Base-by-base conservation (phyloP, 2,797 vertebrate species). In the Spinus olivaceus region DNA sequence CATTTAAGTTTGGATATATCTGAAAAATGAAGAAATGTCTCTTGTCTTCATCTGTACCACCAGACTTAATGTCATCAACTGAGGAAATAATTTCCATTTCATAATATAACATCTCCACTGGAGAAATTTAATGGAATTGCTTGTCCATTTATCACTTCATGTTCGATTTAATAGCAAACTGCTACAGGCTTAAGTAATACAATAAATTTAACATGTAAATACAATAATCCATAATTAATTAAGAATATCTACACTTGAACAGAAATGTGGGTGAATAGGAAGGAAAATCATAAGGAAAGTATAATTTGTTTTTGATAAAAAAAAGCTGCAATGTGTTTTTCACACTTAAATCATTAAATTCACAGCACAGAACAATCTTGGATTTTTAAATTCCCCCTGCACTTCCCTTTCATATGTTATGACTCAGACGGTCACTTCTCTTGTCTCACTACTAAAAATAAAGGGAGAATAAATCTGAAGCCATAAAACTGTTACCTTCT, bases 391-490 rank as follows among this genome's bases (percentile, higher is more conserved):
- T 67, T 94, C 20, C 12, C 37, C 9, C 59, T 83, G 57, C 28
- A 10, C 10, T 66, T 76, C 35, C 25, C 67, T 85, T 89, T 83
- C 6, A 1, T 42, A 42, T 14, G 27, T 33, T 90, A 74, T 44
- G 56, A 66, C 54, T 92, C 51, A 84, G 35, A 86, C 0, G 22
- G 57, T 50, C 69, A 70, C 37, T 76, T 81, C 24, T 59, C 44
- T 79, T 67, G 57, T 49, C 60, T 88, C 7, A 3, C 37, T 74
- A 41, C 51, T 83, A 82, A 85, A 90, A 94, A 71, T 81, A 87
- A 95, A 74, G 56, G 21, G 11, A 41, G 71, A 88, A 94, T 93
- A 94, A 93, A 95, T 94, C 74, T 78, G 14, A 22, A 89, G 47
- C 33, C 46, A 37, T 91, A 83, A 92, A 95, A 46, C 77, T 61